Evolutionary conservation across 2,888 invertebrate species (phyloP), one percentile per base, ranked within the genome.

Genomic region (Paralinhomoeus sp.): DNA sequence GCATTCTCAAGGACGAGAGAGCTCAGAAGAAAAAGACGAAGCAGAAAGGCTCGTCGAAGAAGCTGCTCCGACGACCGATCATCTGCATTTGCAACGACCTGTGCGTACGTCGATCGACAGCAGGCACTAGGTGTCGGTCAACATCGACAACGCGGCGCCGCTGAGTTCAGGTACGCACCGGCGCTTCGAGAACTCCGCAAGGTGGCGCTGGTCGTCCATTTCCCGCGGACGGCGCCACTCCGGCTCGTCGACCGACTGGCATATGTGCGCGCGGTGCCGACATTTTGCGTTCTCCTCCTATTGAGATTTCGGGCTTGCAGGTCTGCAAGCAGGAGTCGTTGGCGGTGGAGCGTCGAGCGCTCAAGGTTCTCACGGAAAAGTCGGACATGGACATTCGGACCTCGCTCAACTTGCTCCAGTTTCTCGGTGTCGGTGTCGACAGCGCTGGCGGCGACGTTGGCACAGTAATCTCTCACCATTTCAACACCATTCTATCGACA

Each of bases 31-130:
- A 12, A 43, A 40, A 15, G 54, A 50, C 2, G 51, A 48, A 34
- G 50, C 48, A 37, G 48, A 45, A 21, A 37, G 22, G 22, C 18
- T 1, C 27, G 36, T n/a, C n/a, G n/a, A n/a, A n/a, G 45, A 22
- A 33, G 33, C 63, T 47, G 23, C 38, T 78, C 1, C 39, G 51
- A 23, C 46, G 93, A 42, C 93, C 93, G 0, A 76, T 97, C 31
- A 82, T 97, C 51, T 93, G 91, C 60, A 91, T 93, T 50, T 97
- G 93, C 60, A 97, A 97, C 62, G 89, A 93, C 60, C 70, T 80
- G 54, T 93, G 81, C 58, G 78, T 78, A 1, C 18, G 24, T 39
- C 15, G 15, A 31, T 31, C 9, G 31, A 15, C 31, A 31, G 9
- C 15, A 15, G 31, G 31, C 31, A 31, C 31, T 31, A 12, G 15